Evolutionary conservation across 2,113 vertebrate genomes (phyloP).

Genomic region (Laticauda colubrina): DNA sequence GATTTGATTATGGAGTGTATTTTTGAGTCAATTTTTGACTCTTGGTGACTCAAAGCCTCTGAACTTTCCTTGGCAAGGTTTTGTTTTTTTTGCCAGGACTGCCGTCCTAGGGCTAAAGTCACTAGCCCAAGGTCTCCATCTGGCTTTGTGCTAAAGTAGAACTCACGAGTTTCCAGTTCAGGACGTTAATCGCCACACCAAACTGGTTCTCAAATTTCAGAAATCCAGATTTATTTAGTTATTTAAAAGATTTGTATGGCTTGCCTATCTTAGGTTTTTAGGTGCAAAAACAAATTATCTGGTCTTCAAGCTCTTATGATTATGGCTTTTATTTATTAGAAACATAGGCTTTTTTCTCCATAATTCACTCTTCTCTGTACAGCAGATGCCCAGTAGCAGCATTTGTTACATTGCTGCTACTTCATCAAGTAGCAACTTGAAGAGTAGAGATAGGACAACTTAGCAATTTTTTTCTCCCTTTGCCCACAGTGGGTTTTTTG

Average conservation of each 20-base stretch:
- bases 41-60: background rate
- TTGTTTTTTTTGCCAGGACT: background rate
- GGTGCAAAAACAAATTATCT: background rate
- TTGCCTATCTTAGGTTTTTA: background rate
- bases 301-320: background rate
- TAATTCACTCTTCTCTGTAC: background rate
- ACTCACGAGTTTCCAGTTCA: background rate
- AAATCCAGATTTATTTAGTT: background rate
- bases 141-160: background rate
- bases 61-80: background rate
- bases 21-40: background rate
- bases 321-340: background rate
- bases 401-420: background rate
- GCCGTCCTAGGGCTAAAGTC: background rate
- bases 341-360: background rate
- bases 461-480: background rate
- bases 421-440: background rate
- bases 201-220: background rate
- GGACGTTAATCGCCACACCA: background rate
- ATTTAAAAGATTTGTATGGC: background rate
- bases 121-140: background rate
- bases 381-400: background rate
- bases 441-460: background rate
- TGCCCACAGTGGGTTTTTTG: background rate
- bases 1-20: background rate